A percentile compares a stretch with the other conserved stretches of the same genome.
Conservation (phyloP, 2,888 invertebrate genomes). For the Drosophila cracens region DNA sequence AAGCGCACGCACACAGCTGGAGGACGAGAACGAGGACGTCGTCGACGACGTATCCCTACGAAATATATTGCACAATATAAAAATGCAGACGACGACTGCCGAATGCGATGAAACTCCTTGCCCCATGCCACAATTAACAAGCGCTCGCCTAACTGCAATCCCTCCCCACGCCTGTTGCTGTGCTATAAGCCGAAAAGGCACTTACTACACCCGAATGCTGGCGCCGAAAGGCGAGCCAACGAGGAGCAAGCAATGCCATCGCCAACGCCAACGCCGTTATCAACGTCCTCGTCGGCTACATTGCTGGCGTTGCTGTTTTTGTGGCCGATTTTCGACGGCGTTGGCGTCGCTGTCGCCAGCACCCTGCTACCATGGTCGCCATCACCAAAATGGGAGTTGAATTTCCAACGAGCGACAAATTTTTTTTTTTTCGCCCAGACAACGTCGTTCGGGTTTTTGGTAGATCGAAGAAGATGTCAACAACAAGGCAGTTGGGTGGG, state of each 20-base stretch:
- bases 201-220: conserved; percentile 55
- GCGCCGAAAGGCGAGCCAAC: conserved; percentile 71
- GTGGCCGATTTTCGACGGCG: conserved; percentile 80
- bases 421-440: conserved; percentile 56
- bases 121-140: background rate
- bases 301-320: conserved; percentile 64
- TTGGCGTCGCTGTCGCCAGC: conserved; percentile 24
- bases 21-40: conserved; percentile 27
- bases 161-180: conserved; percentile 11
- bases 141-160: background rate
- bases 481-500: conserved; percentile 16
- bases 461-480: conserved; percentile 71
- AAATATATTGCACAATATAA: conserved; percentile 79
- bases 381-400: conserved; percentile 45
- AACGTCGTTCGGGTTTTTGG: conserved; percentile 56
- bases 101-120: conserved; percentile 60
- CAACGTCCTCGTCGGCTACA: conserved; percentile 27
- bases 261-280: conserved; percentile 31
- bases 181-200: conserved; percentile 74
- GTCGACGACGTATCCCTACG: conserved; percentile 68
- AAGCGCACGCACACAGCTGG: conserved; percentile 64
- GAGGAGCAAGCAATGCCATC: conserved; percentile 64
- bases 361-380: background rate
- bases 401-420: conserved; percentile 72
- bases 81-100: conserved; percentile 75